A percentile compares a stretch with the other conserved stretches of the same genome.
Evolutionary conservation across 2,113 vertebrate species (phyloP).

Genomic region (Albula glossodonta): DNA sequence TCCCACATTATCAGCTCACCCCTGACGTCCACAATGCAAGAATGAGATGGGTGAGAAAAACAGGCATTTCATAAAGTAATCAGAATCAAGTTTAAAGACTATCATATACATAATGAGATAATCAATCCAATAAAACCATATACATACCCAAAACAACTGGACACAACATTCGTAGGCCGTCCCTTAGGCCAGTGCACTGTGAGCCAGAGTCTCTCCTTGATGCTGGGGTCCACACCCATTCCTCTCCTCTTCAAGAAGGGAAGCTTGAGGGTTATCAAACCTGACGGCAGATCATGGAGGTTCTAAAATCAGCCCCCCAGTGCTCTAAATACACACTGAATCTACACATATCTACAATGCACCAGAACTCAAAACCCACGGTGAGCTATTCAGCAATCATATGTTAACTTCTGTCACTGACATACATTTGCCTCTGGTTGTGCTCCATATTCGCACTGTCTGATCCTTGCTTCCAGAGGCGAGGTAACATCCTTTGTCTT

Average conservation of each 20-base stretch:
- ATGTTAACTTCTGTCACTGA: background rate
- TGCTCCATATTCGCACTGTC: conserved; percentile 90
- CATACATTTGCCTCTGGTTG: conserved; percentile 72
- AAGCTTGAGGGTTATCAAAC: conserved; percentile 83
- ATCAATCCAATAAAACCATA: background rate
- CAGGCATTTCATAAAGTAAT: background rate
- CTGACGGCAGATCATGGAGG: conserved; percentile 48
- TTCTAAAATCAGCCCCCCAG: background rate
- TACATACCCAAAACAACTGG: conserved; percentile 88
- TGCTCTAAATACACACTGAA: background rate
- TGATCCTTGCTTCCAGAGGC: conserved; percentile 97
- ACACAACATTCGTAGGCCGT: conserved; percentile 75
- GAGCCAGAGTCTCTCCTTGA: conserved; percentile 94
- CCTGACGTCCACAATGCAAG: conserved; percentile 55
- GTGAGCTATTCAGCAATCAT: background rate
- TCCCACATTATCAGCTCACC: conserved; percentile 92
- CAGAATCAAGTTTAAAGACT: background rate
- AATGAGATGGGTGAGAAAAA: background rate
- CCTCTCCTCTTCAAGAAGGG: conserved; percentile 88
- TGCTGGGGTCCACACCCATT: conserved; percentile 71
- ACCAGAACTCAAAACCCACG: background rate
- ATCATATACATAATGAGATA: background rate
- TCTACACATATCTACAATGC: background rate
- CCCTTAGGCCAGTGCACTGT: conserved; percentile 83
- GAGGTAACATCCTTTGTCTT: conserved; percentile 73